Evolutionary conservation across 2,888 invertebrate genomes (phyloP).

Genomic region (Teinopalpus imperialis): DNA sequence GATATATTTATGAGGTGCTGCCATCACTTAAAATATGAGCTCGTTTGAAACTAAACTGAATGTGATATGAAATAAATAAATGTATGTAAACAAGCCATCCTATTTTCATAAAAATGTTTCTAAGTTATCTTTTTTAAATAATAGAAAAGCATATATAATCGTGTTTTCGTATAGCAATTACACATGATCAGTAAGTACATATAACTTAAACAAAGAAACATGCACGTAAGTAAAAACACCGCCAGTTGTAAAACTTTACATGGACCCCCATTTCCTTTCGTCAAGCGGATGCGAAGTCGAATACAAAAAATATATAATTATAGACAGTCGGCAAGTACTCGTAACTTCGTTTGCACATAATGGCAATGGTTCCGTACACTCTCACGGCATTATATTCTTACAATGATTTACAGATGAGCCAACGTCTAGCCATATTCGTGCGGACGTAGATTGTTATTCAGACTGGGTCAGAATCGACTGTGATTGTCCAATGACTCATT

Average conservation of each 20-base stretch:
- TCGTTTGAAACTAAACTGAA: too few relatives aligned
- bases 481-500: conserved; percentile 24
- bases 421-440: conserved; percentile 36
- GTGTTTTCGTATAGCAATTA: neutral
- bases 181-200: neutral
- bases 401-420: conserved; percentile 38
- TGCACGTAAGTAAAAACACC: conserved; percentile 4
- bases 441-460: conserved; percentile 25
- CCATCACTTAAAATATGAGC: too few relatives aligned
- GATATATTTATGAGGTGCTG: too few relatives aligned
- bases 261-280: conserved; percentile 66
- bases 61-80: too few relatives aligned
- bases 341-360: conserved; percentile 41
- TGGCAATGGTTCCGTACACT: conserved; percentile 30
- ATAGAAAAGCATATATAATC: too few relatives aligned
- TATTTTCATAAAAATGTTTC: too few relatives aligned
- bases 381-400: conserved; percentile 25
- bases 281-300: conserved; percentile 52
- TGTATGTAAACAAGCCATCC: too few relatives aligned
- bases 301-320: conserved; percentile 48
- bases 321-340: conserved; percentile 33
- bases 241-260: conserved; percentile 48
- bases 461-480: conserved; percentile 11
- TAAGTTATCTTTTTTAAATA: too few relatives aligned
- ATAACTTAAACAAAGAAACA: conserved; percentile 16